phyloP scores from a whole-genome alignment of 2,797 vertebrate species.

The Myiotriccus ornatus region DNA sequence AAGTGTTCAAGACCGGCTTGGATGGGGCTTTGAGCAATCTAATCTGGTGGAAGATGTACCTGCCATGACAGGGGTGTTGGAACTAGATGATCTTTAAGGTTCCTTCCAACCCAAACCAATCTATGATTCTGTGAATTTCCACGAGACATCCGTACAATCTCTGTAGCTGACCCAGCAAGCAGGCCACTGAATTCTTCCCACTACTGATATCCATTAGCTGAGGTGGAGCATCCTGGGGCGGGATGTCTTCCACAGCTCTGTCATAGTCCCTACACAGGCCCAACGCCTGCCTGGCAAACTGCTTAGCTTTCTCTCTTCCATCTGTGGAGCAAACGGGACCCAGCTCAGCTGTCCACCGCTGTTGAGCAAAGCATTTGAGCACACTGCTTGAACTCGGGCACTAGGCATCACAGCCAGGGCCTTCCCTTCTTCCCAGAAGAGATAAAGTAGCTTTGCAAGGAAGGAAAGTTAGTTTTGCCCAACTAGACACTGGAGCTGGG shows the following conservation, averaged over 20 bases:
- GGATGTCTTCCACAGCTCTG: background rate
- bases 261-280: background rate
- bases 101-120: background rate
- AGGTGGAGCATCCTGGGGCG: background rate
- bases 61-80: background rate
- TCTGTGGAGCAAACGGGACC: background rate
- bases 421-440: background rate
- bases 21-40: background rate
- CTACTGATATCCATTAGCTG: background rate
- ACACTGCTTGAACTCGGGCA: background rate
- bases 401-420: background rate
- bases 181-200: background rate
- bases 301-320: background rate
- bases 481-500: background rate
- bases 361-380: background rate
- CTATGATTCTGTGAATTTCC: background rate
- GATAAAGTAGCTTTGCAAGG: background rate
- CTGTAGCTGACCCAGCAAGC: fast-evolving
- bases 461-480: background rate
- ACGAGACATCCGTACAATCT: background rate
- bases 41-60: background rate
- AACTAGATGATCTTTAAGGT: background rate
- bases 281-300: fast-evolving
- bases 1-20: background rate
- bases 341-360: background rate